Conservation (phyloP, 2,113 vertebrate species). For the Dromiciops gliroides region DNA sequence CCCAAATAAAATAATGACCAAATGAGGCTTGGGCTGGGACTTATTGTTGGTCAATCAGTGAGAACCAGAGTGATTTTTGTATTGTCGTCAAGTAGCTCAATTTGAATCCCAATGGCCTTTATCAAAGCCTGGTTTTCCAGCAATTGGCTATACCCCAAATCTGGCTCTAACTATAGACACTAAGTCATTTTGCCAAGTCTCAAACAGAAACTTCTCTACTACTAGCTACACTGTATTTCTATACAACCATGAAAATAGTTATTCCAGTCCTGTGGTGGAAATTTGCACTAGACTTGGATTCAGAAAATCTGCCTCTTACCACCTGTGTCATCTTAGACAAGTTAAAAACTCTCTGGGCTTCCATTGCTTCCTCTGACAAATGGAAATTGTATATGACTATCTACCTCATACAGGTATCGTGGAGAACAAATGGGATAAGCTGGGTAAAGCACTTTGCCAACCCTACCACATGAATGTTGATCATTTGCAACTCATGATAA, state of each 20-base stretch:
- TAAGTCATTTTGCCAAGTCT: slow-evolving; percentile 13
- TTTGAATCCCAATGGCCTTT: no score
- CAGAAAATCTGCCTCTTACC: neutral
- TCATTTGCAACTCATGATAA: slow-evolving; percentile 20
- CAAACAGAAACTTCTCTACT: slow-evolving; percentile 55
- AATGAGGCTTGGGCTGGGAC: no score
- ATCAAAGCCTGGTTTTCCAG: no score
- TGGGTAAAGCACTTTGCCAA: neutral
- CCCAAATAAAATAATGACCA: no score
- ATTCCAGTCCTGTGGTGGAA: slow-evolving; percentile 36
- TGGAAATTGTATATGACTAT: neutral
- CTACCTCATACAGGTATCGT: neutral
- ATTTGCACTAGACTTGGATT: slow-evolving; percentile 50
- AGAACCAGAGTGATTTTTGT: no score
- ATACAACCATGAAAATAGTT: slow-evolving; percentile 34
- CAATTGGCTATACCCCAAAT: neutral
- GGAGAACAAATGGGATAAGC: neutral
- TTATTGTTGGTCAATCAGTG: no score
- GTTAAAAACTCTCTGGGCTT: neutral
- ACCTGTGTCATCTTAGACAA: neutral
- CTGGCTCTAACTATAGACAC: slow-evolving; percentile 1
- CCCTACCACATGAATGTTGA: neutral
- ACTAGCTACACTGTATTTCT: slow-evolving; percentile 32
- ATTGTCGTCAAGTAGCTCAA: no score
- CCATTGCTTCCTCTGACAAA: neutral